Base-by-base conservation (phyloP, 1,140 invertebrate genomes). In the Papilio xuthus region DNA sequence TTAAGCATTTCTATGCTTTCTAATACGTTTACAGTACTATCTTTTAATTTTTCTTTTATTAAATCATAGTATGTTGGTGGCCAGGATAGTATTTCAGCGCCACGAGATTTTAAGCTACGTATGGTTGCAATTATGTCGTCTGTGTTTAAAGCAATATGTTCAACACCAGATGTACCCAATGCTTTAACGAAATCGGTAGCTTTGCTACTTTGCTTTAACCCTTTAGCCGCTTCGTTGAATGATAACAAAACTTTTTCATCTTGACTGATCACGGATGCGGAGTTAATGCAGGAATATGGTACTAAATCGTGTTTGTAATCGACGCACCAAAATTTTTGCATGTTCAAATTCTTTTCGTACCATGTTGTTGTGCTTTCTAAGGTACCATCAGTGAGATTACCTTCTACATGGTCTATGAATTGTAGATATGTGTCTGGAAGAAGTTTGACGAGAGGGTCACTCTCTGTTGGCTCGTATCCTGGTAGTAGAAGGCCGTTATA, bases 271-370 rank as follows among this genome's bases (percentile, higher is more conserved):
- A 99, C 97, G 0, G 99, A 99, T 81, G 99, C 98, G 0, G 99
- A 99, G 71, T 98, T 96, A 47, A 99, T 95, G 1, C 98, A 97
- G 3, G 99, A 99, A 93, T 97, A 99, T 86, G 99, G 96, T 0
- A 98, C 99, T 88, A 99, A 97, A 56, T 99, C 96, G 90, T 99
- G 98, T 8, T 95, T 96, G 90, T 99, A 99, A 89, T 99, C 99
- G 0, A 99, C 98, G 4, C 99, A 99, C 99, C 99, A 99, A 92
- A 99, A 99, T 86, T 99, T 93, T 92, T 99, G 99, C 93, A 99
- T 99, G 92, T 97, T 96, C 18, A 99, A 94, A 83, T 96, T 97
- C 78, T 97, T 97, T 92, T 99, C 98, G 90, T 99, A 99, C 98
- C 98, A 99, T 86, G 97, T 95, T 0, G 96, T 97, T 0, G 97